phyloP scores from a whole-genome alignment of 2,888 invertebrate genomes.

The Lysandra bellargus region DNA sequence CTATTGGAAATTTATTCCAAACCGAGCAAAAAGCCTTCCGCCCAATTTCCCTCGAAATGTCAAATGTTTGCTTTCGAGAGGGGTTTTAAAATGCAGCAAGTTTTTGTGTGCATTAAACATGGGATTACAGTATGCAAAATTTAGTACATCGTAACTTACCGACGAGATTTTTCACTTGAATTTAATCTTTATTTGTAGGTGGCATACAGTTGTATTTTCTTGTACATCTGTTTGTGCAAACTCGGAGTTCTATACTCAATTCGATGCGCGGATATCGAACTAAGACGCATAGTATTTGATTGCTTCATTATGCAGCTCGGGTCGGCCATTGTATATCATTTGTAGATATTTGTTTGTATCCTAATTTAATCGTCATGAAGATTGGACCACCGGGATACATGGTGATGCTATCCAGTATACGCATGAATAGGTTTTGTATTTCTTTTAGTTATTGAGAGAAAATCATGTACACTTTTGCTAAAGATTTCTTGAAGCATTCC shows the following conservation, averaged over 20 bases:
- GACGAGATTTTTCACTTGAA: not conserved
- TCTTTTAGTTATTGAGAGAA: not conserved
- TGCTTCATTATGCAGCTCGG: slow-evolving; percentile 76
- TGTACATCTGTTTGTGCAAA: not conserved
- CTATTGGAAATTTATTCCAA: slow-evolving; percentile 44
- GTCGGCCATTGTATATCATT: slow-evolving; percentile 76
- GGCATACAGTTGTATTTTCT: not conserved
- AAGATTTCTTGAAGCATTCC: too few relatives aligned
- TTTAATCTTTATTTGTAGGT: not conserved
- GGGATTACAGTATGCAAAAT: slow-evolving; percentile 73
- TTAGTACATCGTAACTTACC: slow-evolving; percentile 19
- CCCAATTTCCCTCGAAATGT: slow-evolving; percentile 74
- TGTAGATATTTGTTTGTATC: slow-evolving; percentile 73
- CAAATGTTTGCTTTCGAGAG: slow-evolving; percentile 74
- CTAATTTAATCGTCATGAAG: slow-evolving; percentile 79
- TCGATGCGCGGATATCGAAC: slow-evolving; percentile 47
- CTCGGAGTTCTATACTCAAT: slow-evolving; percentile 36
- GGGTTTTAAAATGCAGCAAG: slow-evolving; percentile 78
- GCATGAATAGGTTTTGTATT: slow-evolving; percentile 27
- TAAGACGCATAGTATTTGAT: slow-evolving; percentile 75
- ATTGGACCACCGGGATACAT: slow-evolving; percentile 72
- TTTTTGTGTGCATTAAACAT: slow-evolving; percentile 65
- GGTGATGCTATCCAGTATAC: slow-evolving; percentile 65
- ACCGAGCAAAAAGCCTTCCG: slow-evolving; percentile 64
- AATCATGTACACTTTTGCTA: not conserved